Evolutionary conservation across 2,113 vertebrate species (phyloP).

Genomic region (Polypterus senegalus): DNA sequence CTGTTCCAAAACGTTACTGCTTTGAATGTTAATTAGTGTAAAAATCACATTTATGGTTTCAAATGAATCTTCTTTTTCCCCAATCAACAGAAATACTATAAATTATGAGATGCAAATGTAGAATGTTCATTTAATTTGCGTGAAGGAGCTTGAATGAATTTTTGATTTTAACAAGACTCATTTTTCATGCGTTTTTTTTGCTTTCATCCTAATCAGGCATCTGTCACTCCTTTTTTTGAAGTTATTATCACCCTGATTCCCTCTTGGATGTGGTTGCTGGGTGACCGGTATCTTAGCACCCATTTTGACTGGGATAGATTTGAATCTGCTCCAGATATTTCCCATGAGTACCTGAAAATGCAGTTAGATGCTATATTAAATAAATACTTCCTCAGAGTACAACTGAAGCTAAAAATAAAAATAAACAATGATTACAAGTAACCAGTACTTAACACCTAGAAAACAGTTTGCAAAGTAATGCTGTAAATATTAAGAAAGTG

Average conservation of each 20-base stretch:
- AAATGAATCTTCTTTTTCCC: conserved; percentile 43
- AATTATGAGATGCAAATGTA: conserved; percentile 61
- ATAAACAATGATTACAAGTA: not conserved
- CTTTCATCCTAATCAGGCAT: conserved; percentile 98
- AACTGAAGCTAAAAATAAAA: conserved; percentile 23
- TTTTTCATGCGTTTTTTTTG: conserved; percentile 75
- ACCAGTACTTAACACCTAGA: too few species aligned
- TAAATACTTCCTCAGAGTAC: conserved; percentile 75
- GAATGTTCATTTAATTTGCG: conserved; percentile 87
- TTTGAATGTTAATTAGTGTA: conserved; percentile 61
- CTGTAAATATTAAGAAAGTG: too few species aligned
- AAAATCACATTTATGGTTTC: conserved; percentile 45
- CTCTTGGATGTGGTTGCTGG: conserved; percentile 99
- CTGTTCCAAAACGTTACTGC: conserved; percentile 67
- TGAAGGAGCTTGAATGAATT: conserved; percentile 94
- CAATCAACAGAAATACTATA: conserved; percentile 57
- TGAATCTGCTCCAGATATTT: conserved; percentile 99
- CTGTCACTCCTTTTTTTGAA: conserved; percentile 99
- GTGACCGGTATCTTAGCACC: conserved; percentile 99
- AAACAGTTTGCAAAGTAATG: too few species aligned
- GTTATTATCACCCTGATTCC: conserved; percentile 98
- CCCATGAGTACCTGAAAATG: conserved; percentile 99
- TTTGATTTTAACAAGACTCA: conserved; percentile 92
- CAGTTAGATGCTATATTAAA: conserved; percentile 97
- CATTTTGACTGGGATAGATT: conserved; percentile 99